Conservation (phyloP, 2,797 vertebrate species). For the Trichosurus vulpecula region DNA sequence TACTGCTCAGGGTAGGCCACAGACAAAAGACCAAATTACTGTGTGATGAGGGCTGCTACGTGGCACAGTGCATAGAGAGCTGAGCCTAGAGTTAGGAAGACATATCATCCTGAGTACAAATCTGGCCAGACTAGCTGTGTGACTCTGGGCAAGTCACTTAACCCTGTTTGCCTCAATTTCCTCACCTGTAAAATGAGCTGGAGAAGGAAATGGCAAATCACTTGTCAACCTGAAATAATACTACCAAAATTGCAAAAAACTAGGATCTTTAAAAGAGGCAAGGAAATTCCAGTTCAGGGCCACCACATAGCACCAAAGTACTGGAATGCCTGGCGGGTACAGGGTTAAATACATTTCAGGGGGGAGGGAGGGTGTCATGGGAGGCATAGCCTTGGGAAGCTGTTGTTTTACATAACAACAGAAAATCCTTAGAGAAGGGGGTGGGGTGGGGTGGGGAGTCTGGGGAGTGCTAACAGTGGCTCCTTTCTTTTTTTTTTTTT, state of each 20-base stretch:
- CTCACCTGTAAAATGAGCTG: not conserved
- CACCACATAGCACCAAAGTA: not conserved
- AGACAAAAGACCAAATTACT: not conserved
- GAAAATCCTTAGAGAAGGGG: not conserved
- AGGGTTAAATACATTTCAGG: not conserved
- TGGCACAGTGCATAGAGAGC: not conserved
- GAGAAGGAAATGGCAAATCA: not conserved
- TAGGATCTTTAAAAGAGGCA: no score
- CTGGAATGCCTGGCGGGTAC: not conserved
- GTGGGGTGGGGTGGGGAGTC: not conserved
- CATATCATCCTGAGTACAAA: not conserved
- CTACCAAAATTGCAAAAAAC: no score
- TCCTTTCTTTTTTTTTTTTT: no score
- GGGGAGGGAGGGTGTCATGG: no score
- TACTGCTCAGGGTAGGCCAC: not conserved
- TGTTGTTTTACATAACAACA: not conserved
- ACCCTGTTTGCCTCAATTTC: not conserved
- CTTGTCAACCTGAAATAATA: not conserved
- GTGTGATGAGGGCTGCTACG: not conserved
- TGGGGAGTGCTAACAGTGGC: not conserved
- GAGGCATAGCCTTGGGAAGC: not conserved
- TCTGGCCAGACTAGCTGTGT: not conserved
- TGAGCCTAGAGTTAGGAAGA: not conserved
- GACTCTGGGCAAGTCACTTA: not conserved
- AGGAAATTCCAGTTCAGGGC: no score